Conservation (phyloP, 2,888 invertebrate genomes). For the Drosophila bunnanda region DNA sequence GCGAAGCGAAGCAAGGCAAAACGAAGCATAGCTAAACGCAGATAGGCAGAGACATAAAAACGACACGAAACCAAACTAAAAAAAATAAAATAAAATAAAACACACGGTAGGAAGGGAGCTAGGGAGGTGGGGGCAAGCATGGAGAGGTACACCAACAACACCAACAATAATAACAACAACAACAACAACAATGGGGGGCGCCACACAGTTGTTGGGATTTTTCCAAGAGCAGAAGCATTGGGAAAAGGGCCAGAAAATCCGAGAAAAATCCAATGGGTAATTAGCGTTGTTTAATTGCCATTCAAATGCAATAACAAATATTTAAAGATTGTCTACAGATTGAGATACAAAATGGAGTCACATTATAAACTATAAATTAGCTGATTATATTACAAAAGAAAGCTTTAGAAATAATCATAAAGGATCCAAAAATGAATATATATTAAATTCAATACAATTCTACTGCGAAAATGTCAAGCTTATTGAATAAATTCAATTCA, state of each 20-base stretch:
- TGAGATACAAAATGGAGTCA: neutral
- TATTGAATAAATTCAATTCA: neutral
- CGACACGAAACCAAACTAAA: constrained; percentile 38
- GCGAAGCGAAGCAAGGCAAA: constrained; percentile 45
- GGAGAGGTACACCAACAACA: neutral
- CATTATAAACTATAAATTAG: too few species aligned
- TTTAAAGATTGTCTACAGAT: constrained; percentile 1
- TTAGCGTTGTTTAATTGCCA: constrained; percentile 19
- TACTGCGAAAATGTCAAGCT: neutral
- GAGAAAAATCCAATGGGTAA: constrained; percentile 10
- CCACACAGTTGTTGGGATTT: constrained; percentile 14
- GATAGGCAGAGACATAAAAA: constrained; percentile 55
- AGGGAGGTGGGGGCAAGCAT: neutral
- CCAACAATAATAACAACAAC: neutral
- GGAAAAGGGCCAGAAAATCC: constrained; percentile 14
- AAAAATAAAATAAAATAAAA: constrained; percentile 24
- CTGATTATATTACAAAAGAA: neutral
- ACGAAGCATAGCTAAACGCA: constrained; percentile 57
- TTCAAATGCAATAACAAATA: constrained; percentile 13
- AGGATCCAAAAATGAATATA: neutral
- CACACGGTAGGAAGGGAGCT: constrained; percentile 17
- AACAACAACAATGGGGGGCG: constrained; percentile 4
- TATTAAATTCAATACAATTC: neutral
- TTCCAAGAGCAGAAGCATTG: constrained; percentile 18
- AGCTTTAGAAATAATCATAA: too few species aligned